Evolutionary conservation across 2,113 vertebrate species (phyloP), one percentile per base, ranked within the genome.

Genomic region (Pithys albifrons): DNA sequence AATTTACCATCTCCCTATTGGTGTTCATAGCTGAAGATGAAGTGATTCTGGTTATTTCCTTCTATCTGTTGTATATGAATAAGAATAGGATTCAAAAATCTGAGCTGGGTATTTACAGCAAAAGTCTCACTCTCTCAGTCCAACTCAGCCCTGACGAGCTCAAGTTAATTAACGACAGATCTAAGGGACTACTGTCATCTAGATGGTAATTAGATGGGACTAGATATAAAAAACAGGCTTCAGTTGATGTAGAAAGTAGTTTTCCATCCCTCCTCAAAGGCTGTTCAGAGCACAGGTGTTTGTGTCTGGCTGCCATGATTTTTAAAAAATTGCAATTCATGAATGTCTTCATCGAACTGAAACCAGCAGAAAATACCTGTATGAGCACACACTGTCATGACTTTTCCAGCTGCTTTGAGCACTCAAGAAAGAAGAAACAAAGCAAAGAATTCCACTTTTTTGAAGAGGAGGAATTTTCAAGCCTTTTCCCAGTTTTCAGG

Each of bases 191-290:
- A 35, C 64, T 86, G 59, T 77, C 75, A 70, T 80, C 75, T 80
- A 48, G 75, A 88, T 64, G 75, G 51, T 88, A 93, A 94, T 88
- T 78, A 94, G 48, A 88, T 52, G 35, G 45, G 61, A 73, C 75
- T 77, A 80, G 72, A 59, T 59, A 90, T 51, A 65, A 85, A 86
- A 92, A 88, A 25, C 71, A 77, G 43, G 27, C 46, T 91, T 84
- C 57, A 83, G 48, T 19, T 91, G 57, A 52, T 74, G 55, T 3
- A 45, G 49, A 65, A 75, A 49, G 58, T 3, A 82, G 43, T 24
- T 76, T 85, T 85, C 93, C 35, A 57, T 76, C 51, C 22, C 24
- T 79, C 18, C 64, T 83, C 58, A 80, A 69, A 70, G 54, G 62
- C 5, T 76, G 37, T 64, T 91, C 37, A 54, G 19, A 59, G 54